Base-by-base conservation (phyloP, 2,888 invertebrate genomes). In the Boloria selene region DNA sequence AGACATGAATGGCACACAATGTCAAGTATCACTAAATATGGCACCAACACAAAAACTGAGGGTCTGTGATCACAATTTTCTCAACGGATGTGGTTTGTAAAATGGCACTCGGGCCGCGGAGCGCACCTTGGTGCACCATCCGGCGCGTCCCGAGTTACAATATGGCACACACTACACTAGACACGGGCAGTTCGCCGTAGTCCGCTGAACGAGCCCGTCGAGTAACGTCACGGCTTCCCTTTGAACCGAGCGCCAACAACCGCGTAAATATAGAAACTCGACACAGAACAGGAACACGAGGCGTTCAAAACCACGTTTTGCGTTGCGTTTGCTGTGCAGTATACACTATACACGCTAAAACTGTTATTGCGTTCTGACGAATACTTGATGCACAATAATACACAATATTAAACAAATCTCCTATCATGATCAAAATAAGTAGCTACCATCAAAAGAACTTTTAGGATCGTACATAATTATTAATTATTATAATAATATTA, bases 261-360 rank as follows among this genome's bases (percentile, higher is more conserved):
- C 82, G 87, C 79, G 86, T 90, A 90, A 89, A 90, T 90, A 88
- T 91, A 91, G 90, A 90, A 84, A 84, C 84, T 78, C 82, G 78
- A 78, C 83, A 80, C 82, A 81, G 79, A 86, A 84, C 86, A 90
- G 85, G 87, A 88, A 87, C 87, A 86, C 83, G 84, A 83, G 80
- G 83, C 83, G 79, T 74, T 81, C 82, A 78, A 81, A 77, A 84
- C 83, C 79, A 82, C 76, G 77, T 74, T 75, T 69, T 73, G 73
- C 70, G 76, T 69, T 73, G 73, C 70, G 76, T 59, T 70, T 76
- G 78, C 67, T 61, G 66, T 26, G 22, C 22, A 45, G 3, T 18
- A 22, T 73, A 74, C 73, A 76, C 75, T 18, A 22, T 73, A 74
- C 73, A 76, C 75, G 76, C 77, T 70, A 64, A 71, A 64, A 60